Evolutionary conservation across 1,140 invertebrate genomes (phyloP).

Genomic region (Mizuhopecten yessoensis): DNA sequence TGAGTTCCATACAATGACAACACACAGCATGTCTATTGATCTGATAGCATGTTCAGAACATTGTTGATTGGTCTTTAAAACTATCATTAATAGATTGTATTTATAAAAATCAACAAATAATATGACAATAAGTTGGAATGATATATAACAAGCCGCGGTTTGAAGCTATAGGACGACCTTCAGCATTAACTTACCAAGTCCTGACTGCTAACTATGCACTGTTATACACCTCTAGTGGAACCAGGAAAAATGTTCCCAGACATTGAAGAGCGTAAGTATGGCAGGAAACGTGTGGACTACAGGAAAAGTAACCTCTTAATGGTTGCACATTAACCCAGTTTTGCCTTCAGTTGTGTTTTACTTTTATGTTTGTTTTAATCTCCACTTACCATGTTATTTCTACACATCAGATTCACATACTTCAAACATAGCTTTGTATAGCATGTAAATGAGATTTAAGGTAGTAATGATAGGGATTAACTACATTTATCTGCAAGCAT

Average conservation of each 20-base stretch:
- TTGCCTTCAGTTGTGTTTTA: not conserved
- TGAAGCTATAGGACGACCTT: not conserved
- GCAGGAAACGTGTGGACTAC: not conserved
- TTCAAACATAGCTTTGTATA: not conserved
- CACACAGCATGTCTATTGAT: no score
- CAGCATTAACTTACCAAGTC: not conserved
- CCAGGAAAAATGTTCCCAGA: constrained; percentile 47
- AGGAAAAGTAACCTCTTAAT: not conserved
- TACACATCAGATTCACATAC: not conserved
- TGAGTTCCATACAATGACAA: no score
- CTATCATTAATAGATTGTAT: not conserved
- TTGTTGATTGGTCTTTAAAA: not conserved
- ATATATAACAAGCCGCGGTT: not conserved
- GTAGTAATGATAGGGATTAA: not conserved
- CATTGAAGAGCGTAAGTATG: constrained; percentile 52
- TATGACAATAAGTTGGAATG: not conserved
- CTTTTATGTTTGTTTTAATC: constrained; percentile 17
- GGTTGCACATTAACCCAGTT: not conserved
- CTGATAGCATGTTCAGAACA: no score
- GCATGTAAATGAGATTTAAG: not conserved
- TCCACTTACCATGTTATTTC: not conserved
- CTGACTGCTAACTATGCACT: not conserved
- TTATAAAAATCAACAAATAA: not conserved
- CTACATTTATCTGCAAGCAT: no score
- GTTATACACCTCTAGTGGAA: constrained; percentile 19